phyloP scores from a whole-genome alignment of 2,113 vertebrate genomes.

The Nematolebias whitei region DNA sequence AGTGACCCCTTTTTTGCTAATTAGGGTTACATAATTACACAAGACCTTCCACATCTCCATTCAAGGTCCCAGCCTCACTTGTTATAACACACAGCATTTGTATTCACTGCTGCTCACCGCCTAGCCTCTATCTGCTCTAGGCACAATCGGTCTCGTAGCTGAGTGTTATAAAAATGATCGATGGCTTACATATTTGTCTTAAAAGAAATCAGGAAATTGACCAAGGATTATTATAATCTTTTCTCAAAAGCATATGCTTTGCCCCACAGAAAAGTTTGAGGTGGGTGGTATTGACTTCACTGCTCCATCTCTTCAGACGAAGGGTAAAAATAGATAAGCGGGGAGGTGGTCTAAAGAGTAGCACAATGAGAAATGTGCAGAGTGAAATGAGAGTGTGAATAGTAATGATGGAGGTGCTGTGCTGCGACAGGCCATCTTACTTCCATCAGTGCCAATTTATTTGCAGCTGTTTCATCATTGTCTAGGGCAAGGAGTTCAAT shows the following conservation, averaged over 20 bases:
- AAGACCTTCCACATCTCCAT: constrained; percentile 38
- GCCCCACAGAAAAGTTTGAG: background rate
- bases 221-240: constrained; percentile 51
- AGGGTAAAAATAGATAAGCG: constrained; percentile 5
- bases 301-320: background rate
- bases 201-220: constrained; percentile 63
- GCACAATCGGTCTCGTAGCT: constrained; percentile 43
- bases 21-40: constrained; percentile 59
- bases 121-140: constrained; percentile 11
- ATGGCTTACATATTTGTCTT: constrained; percentile 47
- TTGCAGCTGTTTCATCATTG: constrained; percentile 42
- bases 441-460: constrained; percentile 35
- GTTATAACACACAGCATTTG: constrained; percentile 37
- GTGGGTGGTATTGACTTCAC: background rate
- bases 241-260: constrained; percentile 35
- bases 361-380: constrained; percentile 12
- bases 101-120: constrained; percentile 34
- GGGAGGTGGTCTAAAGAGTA: background rate
- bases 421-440: constrained; percentile 28
- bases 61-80: constrained; percentile 35
- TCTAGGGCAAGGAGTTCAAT: constrained; percentile 17
- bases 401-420: constrained; percentile 43
- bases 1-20: constrained; percentile 72
- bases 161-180: constrained; percentile 16
- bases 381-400: constrained; percentile 31